These are phyloP conservation scores for Araneus ventricosus DNA, from an alignment of 1,140 invertebrate genomes.

Conservation along the genomic window DNA sequence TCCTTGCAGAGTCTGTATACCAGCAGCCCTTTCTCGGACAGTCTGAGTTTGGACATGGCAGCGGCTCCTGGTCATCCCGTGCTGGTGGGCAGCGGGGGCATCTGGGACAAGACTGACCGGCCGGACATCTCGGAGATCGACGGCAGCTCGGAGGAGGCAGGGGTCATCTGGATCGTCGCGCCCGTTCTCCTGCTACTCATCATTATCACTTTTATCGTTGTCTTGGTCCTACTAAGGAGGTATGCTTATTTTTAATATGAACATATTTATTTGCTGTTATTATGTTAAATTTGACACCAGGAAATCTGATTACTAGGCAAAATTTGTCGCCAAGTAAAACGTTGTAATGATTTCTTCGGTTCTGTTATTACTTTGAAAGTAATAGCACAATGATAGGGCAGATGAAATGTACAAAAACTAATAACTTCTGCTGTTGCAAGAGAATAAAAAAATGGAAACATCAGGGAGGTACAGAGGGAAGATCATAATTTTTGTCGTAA, in stretches of 20 bases:
- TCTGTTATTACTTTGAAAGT: too few species aligned
- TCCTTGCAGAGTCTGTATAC: conserved; percentile 90
- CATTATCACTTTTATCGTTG: conserved; percentile 72
- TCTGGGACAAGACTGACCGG: conserved; percentile 61
- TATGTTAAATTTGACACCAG: too few species aligned
- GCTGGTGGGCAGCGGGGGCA: conserved; percentile 55
- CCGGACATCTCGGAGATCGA: conserved; percentile 76
- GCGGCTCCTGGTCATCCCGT: conserved; percentile 72
- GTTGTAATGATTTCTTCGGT: too few species aligned
- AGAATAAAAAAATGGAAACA: too few species aligned
- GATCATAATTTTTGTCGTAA: too few species aligned
- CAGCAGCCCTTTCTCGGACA: conserved; percentile 95
- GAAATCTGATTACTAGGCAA: too few species aligned
- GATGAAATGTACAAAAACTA: too few species aligned
- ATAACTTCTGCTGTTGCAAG: too few species aligned
- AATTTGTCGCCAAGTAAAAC: too few species aligned
- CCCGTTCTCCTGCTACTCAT: conserved; percentile 86
- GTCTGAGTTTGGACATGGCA: conserved; percentile 86
- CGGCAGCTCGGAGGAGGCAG: conserved; percentile 63
- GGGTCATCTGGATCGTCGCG: conserved; percentile 81
- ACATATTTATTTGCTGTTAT: too few species aligned
- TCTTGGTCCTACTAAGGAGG: conserved; percentile 68
- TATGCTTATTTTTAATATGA: not conserved
- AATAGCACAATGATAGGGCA: too few species aligned
- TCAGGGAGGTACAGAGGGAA: too few species aligned